phyloP scores from a whole-genome alignment of 2,113 vertebrate species.

The Fregata magnificens region DNA sequence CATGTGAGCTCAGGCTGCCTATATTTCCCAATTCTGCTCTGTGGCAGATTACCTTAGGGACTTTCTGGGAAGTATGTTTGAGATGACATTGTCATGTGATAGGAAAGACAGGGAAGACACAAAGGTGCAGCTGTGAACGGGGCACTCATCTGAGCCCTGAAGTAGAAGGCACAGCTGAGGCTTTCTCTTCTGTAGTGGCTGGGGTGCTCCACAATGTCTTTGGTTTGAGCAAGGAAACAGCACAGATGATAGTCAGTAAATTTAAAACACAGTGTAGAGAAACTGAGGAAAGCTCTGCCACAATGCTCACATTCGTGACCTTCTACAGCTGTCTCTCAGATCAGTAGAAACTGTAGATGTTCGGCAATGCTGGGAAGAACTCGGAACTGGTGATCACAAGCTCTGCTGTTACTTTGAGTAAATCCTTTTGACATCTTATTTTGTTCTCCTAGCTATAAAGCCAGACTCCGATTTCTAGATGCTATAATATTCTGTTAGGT shows the following conservation, averaged over 20 bases:
- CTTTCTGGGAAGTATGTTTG: neutral
- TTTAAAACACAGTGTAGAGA: neutral
- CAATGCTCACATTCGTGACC: neutral
- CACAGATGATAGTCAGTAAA: neutral
- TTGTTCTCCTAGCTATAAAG: neutral
- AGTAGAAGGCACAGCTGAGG: neutral
- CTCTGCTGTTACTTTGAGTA: neutral
- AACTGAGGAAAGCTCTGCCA: neutral
- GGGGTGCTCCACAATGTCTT: neutral
- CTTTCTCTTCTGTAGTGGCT: neutral
- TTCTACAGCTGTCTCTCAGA: neutral
- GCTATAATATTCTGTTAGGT: neutral
- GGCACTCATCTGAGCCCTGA: neutral
- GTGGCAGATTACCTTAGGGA: neutral
- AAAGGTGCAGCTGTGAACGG: neutral
- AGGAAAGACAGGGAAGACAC: neutral
- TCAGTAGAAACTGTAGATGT: neutral
- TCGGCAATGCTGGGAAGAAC: neutral
- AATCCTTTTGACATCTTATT: neutral
- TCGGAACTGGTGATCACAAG: neutral
- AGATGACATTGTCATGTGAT: neutral
- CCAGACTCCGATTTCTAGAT: neutral
- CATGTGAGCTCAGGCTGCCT: neutral
- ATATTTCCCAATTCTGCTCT: neutral
- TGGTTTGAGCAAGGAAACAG: neutral